Conservation (phyloP, 2,888 invertebrate species). For the Eubasilissa splendida region DNA sequence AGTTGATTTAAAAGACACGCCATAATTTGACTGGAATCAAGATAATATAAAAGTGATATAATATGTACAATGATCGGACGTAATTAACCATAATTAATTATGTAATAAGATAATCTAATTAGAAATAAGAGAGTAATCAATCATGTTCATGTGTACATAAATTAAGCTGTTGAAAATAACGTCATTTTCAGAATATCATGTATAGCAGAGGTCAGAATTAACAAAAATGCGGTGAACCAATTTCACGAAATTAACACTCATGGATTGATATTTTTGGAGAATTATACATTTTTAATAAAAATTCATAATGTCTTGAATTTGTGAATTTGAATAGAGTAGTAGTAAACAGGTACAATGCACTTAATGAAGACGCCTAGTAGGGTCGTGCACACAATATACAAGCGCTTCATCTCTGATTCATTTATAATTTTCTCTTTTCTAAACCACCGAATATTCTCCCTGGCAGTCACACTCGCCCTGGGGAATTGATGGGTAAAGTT, state of each 20-base stretch:
- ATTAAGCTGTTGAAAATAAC: not conserved
- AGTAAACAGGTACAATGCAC: too few relatives aligned
- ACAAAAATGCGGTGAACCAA: too few relatives aligned
- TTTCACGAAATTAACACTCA: too few relatives aligned
- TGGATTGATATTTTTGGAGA: too few relatives aligned
- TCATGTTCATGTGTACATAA: not conserved
- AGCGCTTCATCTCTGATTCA: not conserved
- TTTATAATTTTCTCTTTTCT: conserved; percentile 25
- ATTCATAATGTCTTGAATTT: too few relatives aligned
- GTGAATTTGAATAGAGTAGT: too few relatives aligned
- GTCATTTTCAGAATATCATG: not conserved
- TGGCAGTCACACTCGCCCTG: conserved; percentile 34
- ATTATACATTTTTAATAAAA: too few relatives aligned
- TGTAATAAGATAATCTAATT: not conserved
- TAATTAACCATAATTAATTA: conserved; percentile 11
- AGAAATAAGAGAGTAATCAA: too few relatives aligned
- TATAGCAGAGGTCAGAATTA: conserved; percentile 1
- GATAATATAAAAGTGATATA: not conserved
- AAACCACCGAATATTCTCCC: conserved; percentile 10
- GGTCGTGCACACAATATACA: not conserved
- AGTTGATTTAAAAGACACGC: too few relatives aligned
- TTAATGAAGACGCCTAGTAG: too few relatives aligned
- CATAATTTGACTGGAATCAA: too few relatives aligned
- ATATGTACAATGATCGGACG: not conserved
- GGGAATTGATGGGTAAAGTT: conserved; percentile 56